These are phyloP conservation scores for Balearica regulorum DNA, from an alignment of 2,797 vertebrate genomes.

Conservation along the genomic window DNA sequence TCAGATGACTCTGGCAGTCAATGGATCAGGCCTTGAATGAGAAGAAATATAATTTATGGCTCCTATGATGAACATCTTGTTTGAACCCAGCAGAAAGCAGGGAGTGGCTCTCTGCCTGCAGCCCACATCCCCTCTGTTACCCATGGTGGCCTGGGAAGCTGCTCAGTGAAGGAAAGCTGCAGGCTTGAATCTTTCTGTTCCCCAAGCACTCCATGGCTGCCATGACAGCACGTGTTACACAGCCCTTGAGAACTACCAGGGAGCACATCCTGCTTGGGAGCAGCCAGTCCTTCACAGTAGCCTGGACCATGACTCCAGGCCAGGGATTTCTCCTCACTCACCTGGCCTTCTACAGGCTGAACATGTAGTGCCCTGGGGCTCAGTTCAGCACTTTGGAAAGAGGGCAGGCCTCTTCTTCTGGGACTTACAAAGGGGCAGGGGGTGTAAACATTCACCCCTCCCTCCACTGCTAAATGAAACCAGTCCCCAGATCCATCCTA, in stretches of 20 bases:
- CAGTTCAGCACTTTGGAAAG: not conserved
- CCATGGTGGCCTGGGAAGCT: not conserved
- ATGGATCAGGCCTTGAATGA: not conserved
- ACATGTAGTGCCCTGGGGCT: not conserved
- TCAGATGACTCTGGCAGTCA: not conserved
- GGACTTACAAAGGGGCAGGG: not conserved
- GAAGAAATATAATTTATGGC: not conserved
- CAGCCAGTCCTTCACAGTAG: not conserved
- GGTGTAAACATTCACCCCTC: not conserved
- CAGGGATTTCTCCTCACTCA: not conserved
- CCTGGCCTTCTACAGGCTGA: not conserved
- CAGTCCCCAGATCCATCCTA: not conserved
- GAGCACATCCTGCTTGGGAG: not conserved
- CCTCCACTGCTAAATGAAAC: not conserved
- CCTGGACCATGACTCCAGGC: not conserved
- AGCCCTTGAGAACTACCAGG: not conserved
- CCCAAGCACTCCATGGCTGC: not conserved
- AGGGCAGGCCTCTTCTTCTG: not conserved
- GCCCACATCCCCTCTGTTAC: not conserved
- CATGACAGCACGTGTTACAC: fast-evolving
- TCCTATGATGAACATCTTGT: not conserved
- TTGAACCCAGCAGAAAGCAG: not conserved
- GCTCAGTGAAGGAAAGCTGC: not conserved
- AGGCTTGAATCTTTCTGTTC: not conserved
- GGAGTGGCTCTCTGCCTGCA: not conserved